Percentiles rank a stretch among this genome's conserved stretches.
Conservation (phyloP, 2,888 invertebrate species). For the Drymonia ruficornis region DNA sequence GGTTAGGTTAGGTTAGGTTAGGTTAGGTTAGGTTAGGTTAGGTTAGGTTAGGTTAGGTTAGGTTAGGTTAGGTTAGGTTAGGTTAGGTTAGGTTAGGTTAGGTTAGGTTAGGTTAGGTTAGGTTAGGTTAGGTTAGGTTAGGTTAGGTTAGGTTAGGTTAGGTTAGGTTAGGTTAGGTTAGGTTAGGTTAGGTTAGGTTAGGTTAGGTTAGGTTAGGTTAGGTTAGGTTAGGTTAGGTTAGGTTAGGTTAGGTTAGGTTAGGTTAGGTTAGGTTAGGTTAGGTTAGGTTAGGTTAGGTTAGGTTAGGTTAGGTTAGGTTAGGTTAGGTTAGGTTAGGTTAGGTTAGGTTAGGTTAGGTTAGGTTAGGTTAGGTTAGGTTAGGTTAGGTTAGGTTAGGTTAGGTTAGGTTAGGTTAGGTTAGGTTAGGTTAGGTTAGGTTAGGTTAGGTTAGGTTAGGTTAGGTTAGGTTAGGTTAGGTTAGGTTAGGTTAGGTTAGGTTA, state of each 20-base stretch:
- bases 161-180: slow-evolving; percentile 13
- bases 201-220: slow-evolving; percentile 30
- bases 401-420: slow-evolving; percentile 24
- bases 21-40: slow-evolving; percentile 12
- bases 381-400: slow-evolving; percentile 23
- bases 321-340: slow-evolving; percentile 27
- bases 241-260: slow-evolving; percentile 33
- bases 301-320: slow-evolving; percentile 12
- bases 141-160: slow-evolving; percentile 20
- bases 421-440: slow-evolving; percentile 11
- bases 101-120: slow-evolving; percentile 27
- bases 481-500: slow-evolving; percentile 32
- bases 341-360: slow-evolving; percentile 34
- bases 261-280: slow-evolving; percentile 21
- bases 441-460: slow-evolving; percentile 15
- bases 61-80: slow-evolving; percentile 29
- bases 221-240: slow-evolving; percentile 32
- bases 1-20: slow-evolving; percentile 16
- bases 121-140: slow-evolving; percentile 23
- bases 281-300: slow-evolving; percentile 12
- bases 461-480: slow-evolving; percentile 25
- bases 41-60: slow-evolving; percentile 16
- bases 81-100: slow-evolving; percentile 30
- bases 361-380: slow-evolving; percentile 23
- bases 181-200: slow-evolving; percentile 16